Evolutionary conservation across 2,888 invertebrate genomes (phyloP), one percentile per base, ranked within the genome.

Genomic region (Augochlorella aurata): DNA sequence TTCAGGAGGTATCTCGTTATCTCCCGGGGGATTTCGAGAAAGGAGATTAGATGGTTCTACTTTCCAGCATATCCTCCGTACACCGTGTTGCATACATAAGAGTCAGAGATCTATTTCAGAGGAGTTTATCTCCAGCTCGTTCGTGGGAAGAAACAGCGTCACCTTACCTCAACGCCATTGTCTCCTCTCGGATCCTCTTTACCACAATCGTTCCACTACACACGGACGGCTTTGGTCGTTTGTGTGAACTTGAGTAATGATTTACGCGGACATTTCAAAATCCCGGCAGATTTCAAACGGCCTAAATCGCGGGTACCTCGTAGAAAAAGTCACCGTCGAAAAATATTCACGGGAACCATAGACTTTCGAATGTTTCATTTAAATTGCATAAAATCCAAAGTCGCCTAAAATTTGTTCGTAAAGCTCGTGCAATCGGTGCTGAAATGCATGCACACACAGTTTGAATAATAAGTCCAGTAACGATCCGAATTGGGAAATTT

Each of bases 111-210:
- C 87, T 86, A 86, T 87, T 90, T 90, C 89, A 89, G 81, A 85
- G 85, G 84, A 87, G 86, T 87, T 89, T 89, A 90, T 90, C 89
- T 88, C 68, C 78, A 77, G 85, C 82, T 77, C 84, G 84, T 89
- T 90, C 89, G 87, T 82, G 86, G 88, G 89, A 90, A 90, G 88
- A 84, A 85, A 84, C 86, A 87, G 86, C 85, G 83, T 88, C 88
- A 84, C 77, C 87, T 89, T 88, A 76, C 86, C 65, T 74, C 61
- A 65, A 68, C 50, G 66, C 65, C 73, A 79, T 82, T 82, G 79
- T 85, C 76, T 83, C 76, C 74, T 49, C 52, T 45, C 50, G 24
- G 58, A 81, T 84, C 78, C 75, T 76, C 80, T 74, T 76, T 73
- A 44, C 74, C 50, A 38, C 67, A 75, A 71, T 73, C 77, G 77